Evolutionary conservation across 2,797 vertebrate species (phyloP).

Genomic region (Rhincodon typus): DNA sequence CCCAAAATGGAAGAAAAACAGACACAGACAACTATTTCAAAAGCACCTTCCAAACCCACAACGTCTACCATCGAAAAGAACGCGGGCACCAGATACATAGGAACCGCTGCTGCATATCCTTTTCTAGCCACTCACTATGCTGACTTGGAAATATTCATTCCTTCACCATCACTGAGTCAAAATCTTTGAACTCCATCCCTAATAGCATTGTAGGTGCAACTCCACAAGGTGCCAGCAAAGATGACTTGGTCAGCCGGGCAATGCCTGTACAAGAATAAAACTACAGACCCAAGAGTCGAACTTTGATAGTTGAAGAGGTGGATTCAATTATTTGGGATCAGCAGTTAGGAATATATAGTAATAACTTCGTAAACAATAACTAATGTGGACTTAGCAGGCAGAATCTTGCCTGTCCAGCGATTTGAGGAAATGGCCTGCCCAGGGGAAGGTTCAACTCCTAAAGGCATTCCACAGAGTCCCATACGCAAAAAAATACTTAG

Average conservation of each 20-base stretch:
- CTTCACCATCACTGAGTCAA: background rate
- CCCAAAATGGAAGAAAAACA: no score
- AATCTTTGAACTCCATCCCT: background rate
- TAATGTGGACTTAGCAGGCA: background rate
- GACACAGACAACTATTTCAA: background rate
- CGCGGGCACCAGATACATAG: background rate
- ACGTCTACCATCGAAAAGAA: no score
- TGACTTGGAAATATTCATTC: background rate
- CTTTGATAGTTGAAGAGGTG: background rate
- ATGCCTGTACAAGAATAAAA: background rate
- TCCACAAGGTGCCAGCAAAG: background rate
- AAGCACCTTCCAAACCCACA: background rate
- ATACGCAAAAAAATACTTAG: background rate
- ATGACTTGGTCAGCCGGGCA: no score
- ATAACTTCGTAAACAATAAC: background rate
- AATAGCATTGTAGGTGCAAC: background rate
- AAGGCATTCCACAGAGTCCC: background rate
- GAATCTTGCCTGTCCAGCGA: background rate
- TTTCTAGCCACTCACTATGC: background rate
- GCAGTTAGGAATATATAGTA: background rate
- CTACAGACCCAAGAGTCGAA: background rate
- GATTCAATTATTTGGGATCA: background rate
- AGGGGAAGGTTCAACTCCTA: background rate
- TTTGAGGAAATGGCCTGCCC: background rate
- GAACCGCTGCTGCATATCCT: background rate